Evolutionary conservation across 2,797 vertebrate species (phyloP), one percentile per base, ranked within the genome.

Genomic region (Aulostomus chinensis): DNA sequence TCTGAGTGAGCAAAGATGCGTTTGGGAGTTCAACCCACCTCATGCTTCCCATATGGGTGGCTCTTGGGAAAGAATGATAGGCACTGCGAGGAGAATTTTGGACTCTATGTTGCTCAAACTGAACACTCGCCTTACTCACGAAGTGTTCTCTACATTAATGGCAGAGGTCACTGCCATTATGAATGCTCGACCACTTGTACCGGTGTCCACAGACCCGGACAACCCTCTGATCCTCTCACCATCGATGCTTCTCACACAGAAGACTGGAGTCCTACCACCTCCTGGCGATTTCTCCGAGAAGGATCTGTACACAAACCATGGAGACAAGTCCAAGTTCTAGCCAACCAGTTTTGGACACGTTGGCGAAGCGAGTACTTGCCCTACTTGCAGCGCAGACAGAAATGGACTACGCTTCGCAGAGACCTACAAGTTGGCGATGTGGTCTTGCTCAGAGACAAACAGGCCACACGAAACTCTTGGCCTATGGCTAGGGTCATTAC

Each of bases 341-440:
- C n/a, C n/a, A n/a, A n/a, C 30, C 20, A 48, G 28, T 68, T 67
- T 4, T 72, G 46, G 58, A 45, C 21, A 1, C 5, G 29, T 1
- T 69, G 57, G 49, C 62, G 63, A 3, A 7, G 2, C 0, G 45
- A 55, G 25, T 68, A 60, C 14, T 15, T 64, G 39, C 39, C 31
- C 8, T 31, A 32, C 2, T 25, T 73, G 3, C 68, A 65, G 32
- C 41, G 40, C 1, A 37, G 57, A 43, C 39, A 53, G 1, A 81
- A 73, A 9, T 78, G 65, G 61, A 63, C 49, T 4, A 7, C 36
- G 8, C 8, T 31, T 2, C 10, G 15, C 4, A 35, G 30, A 18
- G 68, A 73, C 14, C 50, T 70, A 26, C 39, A 58, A 39, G 51
- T 33, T 14, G 31, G 4, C 13, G 13, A 33, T 33, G 10, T 30